Percentiles rank a stretch among this genome's conserved stretches.
Evolutionary conservation across 2,888 invertebrate genomes (phyloP).

Genomic region (Xestoiulus laeticollis): DNA sequence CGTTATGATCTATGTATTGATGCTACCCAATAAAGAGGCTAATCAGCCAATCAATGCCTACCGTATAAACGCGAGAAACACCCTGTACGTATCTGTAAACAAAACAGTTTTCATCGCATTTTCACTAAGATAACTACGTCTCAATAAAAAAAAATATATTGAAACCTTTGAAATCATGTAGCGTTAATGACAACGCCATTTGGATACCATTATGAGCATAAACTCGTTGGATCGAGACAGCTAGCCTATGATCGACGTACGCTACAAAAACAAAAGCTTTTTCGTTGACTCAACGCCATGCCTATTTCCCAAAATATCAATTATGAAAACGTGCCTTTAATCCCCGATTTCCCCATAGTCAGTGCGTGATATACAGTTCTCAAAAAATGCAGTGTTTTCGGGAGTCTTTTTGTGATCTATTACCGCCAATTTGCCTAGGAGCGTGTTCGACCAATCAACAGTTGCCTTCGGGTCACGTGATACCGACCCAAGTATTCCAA

Average conservation of each 20-base stretch:
- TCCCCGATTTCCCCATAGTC: not conserved
- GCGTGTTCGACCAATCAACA: constrained; percentile 52
- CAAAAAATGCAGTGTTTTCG: not conserved
- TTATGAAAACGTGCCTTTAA: not conserved
- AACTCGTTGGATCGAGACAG: not conserved
- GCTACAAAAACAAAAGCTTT: not conserved
- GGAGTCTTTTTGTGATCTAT: constrained; percentile 49
- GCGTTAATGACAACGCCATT: not conserved
- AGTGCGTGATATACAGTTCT: not conserved
- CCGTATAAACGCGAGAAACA: not conserved
- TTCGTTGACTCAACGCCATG: not conserved
- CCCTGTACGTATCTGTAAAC: constrained; percentile 22
- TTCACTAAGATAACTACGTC: not conserved
- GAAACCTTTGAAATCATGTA: not conserved
- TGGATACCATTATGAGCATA: not conserved
- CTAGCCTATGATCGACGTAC: not conserved
- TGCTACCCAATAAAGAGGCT: not conserved
- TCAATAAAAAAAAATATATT: not conserved
- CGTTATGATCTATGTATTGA: not conserved
- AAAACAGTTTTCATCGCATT: not conserved
- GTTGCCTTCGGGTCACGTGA: constrained; percentile 57
- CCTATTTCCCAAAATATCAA: not conserved
- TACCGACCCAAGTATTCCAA: constrained; percentile 59
- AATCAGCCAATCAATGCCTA: not conserved
- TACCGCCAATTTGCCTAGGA: constrained; percentile 55